Evolutionary conservation across 64 coral and sea anemone genomes (phyloP).

Genomic region (Anthopleura sola): DNA sequence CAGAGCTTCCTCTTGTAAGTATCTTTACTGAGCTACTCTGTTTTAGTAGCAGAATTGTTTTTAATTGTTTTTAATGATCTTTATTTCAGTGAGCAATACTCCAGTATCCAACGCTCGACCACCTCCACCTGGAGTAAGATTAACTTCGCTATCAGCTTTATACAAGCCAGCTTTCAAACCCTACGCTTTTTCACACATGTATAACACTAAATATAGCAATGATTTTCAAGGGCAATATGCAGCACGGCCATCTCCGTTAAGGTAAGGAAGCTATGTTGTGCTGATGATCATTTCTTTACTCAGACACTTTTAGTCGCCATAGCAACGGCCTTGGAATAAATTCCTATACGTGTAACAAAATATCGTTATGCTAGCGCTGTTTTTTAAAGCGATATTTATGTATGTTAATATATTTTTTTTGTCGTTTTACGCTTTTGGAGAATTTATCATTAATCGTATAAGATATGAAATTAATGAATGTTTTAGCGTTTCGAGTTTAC

Average conservation of each 20-base stretch:
- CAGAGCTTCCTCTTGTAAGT: constrained; percentile 21
- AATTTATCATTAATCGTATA: not conserved
- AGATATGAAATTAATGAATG: not conserved
- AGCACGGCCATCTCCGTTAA: constrained; percentile 63
- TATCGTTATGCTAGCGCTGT: not conserved
- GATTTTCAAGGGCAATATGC: constrained; percentile 82
- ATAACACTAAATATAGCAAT: constrained; percentile 76
- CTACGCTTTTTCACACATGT: constrained; percentile 88
- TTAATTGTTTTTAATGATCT: not conserved
- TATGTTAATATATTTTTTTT: too few species aligned
- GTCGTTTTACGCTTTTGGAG: too few species aligned
- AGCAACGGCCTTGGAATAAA: constrained; percentile 38
- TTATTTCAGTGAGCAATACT: constrained; percentile 1
- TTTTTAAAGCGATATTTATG: too few species aligned
- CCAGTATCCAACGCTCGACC: constrained; percentile 17
- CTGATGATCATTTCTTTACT: not conserved
- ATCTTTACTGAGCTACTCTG: not conserved
- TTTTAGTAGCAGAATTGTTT: not conserved
- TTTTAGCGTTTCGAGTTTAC: too few species aligned
- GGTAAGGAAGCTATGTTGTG: constrained; percentile 38
- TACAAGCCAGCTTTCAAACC: constrained; percentile 88
- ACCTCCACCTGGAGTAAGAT: not conserved
- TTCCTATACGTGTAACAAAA: not conserved
- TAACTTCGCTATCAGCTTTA: constrained; percentile 66
- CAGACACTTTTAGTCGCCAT: constrained; percentile 28